Conservation (phyloP, 2,797 vertebrate genomes). For the Hemibagrus guttatus region DNA sequence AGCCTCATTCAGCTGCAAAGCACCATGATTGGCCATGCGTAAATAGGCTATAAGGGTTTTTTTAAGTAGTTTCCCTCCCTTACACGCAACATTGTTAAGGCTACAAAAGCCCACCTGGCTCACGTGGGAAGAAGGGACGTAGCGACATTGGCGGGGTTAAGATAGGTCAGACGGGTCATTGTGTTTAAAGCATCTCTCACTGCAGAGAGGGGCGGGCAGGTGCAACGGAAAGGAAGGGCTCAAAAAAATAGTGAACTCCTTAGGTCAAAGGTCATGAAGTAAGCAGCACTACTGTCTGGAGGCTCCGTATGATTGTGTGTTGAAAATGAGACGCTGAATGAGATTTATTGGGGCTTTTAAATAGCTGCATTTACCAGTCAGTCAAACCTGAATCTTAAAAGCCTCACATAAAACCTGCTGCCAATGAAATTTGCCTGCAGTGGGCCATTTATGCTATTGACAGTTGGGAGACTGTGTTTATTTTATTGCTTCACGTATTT, state of each 20-base stretch:
- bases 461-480: not conserved
- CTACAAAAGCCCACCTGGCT: conserved; percentile 56
- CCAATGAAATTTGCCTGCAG: not conserved
- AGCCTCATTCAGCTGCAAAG: conserved; percentile 35
- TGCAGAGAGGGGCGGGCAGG: conserved; percentile 55
- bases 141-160: conserved; percentile 47
- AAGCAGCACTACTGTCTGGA: conserved; percentile 69
- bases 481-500: not conserved
- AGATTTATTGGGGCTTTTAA: conserved; percentile 70
- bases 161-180: conserved; percentile 50
- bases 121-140: conserved; percentile 44
- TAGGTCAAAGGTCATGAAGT: conserved; percentile 53
- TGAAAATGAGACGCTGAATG: conserved; percentile 69
- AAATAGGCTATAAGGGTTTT: conserved; percentile 42
- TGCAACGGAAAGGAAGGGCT: conserved; percentile 44
- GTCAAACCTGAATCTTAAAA: conserved; percentile 3
- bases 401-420: not conserved
- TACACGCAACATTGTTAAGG: conserved; percentile 48
- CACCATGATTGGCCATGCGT: conserved; percentile 41
- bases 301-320: conserved; percentile 66
- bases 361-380: not conserved
- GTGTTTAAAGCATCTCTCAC: conserved; percentile 47
- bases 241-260: conserved; percentile 54
- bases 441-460: not conserved
- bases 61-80: conserved; percentile 50